Evolutionary conservation across 2,888 invertebrate species (phyloP), one percentile per base, ranked within the genome.

Genomic region (Amblyjoppa proteus): DNA sequence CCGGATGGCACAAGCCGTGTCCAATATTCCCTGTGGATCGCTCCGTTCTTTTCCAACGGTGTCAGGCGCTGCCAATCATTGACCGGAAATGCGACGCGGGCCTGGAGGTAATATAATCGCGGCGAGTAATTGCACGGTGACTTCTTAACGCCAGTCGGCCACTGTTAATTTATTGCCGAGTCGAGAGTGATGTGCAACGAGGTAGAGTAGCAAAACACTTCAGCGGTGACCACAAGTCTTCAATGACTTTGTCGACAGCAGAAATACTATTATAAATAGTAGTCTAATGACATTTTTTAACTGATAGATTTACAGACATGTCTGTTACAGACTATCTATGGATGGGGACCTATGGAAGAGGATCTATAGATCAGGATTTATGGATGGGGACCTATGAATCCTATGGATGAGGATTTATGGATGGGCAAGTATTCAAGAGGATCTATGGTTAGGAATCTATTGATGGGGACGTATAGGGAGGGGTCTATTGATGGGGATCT

Each of bases 1-100:
- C 58, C 77, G 28, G 28, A 28, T 56, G 61, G 53, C 51, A 31
- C 28, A 13, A 61, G 11, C 38, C 25, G 28, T 31, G 28, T 69
- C 66, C 38, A 53, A 41, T 56, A 56, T 79, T 4, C 13, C 13
- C n/a, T 79, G 70, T 56, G 41, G 51, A 68, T 25, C 20, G 25
- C 34, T n/a, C 2, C n/a, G 53, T 38, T 25, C 34, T 68, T 20
- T 53, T 61, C 61, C 34, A 25, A 64, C 11, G 56, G 20, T 78
- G 49, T 38, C 73, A 45, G 31, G 13, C 34, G 74, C 13, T 69
- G 76, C 49, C 34, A 74, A 78, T 78, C 64, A 56, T 68, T 61
- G n/a, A 41, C 56, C 68, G 77, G 68, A n/a, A 56, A 66, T n/a
- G 41, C n/a, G 66, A 71, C 53, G 31, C 64, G 25, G 28, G 34